Percentiles rank a stretch among this genome's conserved stretches.
Conservation (phyloP, 64 coral and sea anemone genomes). For the Exaiptasia diaphana region DNA sequence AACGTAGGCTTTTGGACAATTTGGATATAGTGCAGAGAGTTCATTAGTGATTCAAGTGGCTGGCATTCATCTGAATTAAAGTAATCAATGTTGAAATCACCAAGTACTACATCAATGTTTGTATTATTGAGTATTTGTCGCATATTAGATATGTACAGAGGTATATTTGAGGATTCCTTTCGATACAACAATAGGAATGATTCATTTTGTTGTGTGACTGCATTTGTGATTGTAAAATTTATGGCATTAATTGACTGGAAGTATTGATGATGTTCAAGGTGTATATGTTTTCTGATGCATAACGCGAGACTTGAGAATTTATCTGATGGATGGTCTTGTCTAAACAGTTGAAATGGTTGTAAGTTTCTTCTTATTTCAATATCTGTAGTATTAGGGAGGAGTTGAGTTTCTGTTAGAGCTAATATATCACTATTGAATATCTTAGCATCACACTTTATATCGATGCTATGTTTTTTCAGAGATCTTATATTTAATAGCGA, state of each 20-base stretch:
- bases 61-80: not conserved
- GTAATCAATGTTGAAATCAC: slow-evolving; percentile 38
- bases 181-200: slow-evolving; percentile 44
- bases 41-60: not conserved
- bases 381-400: not conserved
- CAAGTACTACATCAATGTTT: slow-evolving; percentile 17
- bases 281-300: slow-evolving; percentile 2
- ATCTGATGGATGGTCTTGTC: slow-evolving; percentile 42
- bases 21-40: not conserved
- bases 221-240: slow-evolving; percentile 10
- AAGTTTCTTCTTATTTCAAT: slow-evolving; percentile 31
- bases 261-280: slow-evolving; percentile 35
- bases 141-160: slow-evolving; percentile 13
- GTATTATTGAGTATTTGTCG: not conserved
- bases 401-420: slow-evolving; percentile 34
- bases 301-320: slow-evolving; percentile 37
- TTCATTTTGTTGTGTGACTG: not conserved
- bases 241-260: slow-evolving; percentile 38
- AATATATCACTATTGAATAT: not conserved
- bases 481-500: slow-evolving; percentile 2
- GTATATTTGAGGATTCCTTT: slow-evolving; percentile 43
- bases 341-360: slow-evolving; percentile 21
- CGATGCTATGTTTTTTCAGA: slow-evolving; percentile 15
- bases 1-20: not conserved
- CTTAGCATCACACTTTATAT: not conserved